Percentiles rank a stretch among this genome's conserved stretches.
These are phyloP conservation scores for Incurvaria masculella DNA, from an alignment of 2,888 invertebrate genomes.

Conservation along the genomic window DNA sequence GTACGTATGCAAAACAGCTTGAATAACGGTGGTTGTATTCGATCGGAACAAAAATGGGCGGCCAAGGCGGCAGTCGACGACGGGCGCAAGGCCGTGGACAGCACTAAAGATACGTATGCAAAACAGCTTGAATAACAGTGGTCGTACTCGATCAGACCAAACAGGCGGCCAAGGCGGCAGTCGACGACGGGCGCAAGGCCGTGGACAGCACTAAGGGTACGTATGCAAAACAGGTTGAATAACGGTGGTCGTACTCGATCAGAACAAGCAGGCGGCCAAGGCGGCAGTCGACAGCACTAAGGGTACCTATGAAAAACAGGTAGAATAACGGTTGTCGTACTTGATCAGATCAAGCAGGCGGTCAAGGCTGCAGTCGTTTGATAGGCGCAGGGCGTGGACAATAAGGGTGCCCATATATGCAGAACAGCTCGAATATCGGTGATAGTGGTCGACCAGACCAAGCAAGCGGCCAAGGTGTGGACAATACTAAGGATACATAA, in stretches of 20 bases:
- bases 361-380: no score
- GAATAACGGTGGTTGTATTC: slow-evolving; percentile 16
- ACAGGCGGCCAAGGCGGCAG: slow-evolving; percentile 40
- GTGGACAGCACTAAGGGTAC: slow-evolving; percentile 34
- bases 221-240: no score
- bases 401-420: no score
- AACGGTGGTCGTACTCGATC: slow-evolving; percentile 25
- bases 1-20: slow-evolving; percentile 25
- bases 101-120: slow-evolving; percentile 32
- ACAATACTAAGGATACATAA: no score
- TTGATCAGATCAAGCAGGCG: no score
- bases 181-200: slow-evolving; percentile 21
- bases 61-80: slow-evolving; percentile 36
- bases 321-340: no score
- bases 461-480: no score
- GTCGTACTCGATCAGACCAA: slow-evolving; percentile 46
- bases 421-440: no score
- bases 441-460: no score
- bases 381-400: no score
- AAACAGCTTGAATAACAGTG: no score
- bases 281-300: slow-evolving; percentile 34
- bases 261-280: slow-evolving; percentile 43
- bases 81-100: slow-evolving; percentile 17
- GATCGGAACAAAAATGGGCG: slow-evolving; percentile 41
- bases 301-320: no score